Evolutionary conservation across 1,140 invertebrate species (phyloP), one percentile per base, ranked within the genome.

Genomic region (Anastrepha obliqua): DNA sequence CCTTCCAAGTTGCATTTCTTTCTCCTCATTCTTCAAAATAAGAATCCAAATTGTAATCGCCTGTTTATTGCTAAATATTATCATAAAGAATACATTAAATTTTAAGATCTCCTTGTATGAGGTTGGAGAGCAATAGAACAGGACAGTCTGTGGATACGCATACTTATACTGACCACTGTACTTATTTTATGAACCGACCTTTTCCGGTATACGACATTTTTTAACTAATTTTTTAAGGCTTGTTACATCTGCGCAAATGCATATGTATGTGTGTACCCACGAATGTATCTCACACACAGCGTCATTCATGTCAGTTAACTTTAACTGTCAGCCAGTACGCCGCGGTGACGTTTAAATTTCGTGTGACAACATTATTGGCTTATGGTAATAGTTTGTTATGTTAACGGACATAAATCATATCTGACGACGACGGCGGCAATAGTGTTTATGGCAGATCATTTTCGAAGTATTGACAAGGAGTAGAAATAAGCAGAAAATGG

Each of bases 321-420:
- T 44, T n/a, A 74, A 74, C 39, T 47, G 39, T 74, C 67, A 74
- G 67, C 67, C 42, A 44, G 39, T 44, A 44, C 13, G 67, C 39
- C 67, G 42, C 7, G 39, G 67, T 74, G 67, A 74, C 67, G 67
- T 74, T 74, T 47, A 74, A 44, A 17, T 42, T 44, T 11, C 39
- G 39, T 74, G 67, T 74, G 42, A 74, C 67, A 74, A 74, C 67
- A 74, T 74, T 74, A 74, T 74, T 74, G 67, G 67, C 67, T 74
- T 74, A 74, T 44, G 67, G 67, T 74, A 74, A 74, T 74, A 39
- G 15, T n/a, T 74, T 74, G 42, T 74, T 74, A 74, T 74, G 44
- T 74, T 74, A 42, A 74, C 67, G 42, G 42, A 39, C 67, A 74
- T 74, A 74, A 74, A 74, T 74, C 67, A 74, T 74, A 44, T 17